Evolutionary conservation across 2,113 vertebrate species (phyloP).

Genomic region (Oreochromis aureus): DNA sequence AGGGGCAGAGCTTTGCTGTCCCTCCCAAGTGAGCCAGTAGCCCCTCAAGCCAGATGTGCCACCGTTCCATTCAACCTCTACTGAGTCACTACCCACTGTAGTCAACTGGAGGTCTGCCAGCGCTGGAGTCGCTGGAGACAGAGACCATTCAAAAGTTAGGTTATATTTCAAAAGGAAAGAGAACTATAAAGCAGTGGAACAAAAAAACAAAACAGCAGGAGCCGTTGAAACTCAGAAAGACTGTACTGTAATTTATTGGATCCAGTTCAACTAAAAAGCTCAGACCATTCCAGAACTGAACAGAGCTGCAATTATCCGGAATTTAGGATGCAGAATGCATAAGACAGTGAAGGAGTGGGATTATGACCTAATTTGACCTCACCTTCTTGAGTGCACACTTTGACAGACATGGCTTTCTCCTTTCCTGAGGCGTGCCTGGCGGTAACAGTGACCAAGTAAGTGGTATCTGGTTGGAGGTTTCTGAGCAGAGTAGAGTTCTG

Average conservation of each 20-base stretch:
- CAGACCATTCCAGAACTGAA: not conserved
- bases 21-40: constrained; percentile 81
- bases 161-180: not conserved
- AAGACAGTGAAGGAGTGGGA: not conserved
- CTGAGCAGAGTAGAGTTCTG: constrained; percentile 80
- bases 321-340: not conserved
- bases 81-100: constrained; percentile 68
- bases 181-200: not conserved
- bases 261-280: not conserved
- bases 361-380: constrained; percentile 2
- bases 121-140: constrained; percentile 59
- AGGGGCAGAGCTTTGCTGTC: not conserved
- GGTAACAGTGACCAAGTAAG: constrained; percentile 87
- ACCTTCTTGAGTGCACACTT: constrained; percentile 85
- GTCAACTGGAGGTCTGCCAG: constrained; percentile 73
- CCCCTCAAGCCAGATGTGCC: constrained; percentile 64
- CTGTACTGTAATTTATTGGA: not conserved
- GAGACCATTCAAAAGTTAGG: not conserved
- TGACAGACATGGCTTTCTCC: constrained; percentile 86
- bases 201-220: not conserved
- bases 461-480: constrained; percentile 80
- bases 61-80: constrained; percentile 78
- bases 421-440: constrained; percentile 77
- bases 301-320: not conserved
- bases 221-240: not conserved